phyloP scores from a whole-genome alignment of 2,888 invertebrate species.

The Melipona bicolor region DNA sequence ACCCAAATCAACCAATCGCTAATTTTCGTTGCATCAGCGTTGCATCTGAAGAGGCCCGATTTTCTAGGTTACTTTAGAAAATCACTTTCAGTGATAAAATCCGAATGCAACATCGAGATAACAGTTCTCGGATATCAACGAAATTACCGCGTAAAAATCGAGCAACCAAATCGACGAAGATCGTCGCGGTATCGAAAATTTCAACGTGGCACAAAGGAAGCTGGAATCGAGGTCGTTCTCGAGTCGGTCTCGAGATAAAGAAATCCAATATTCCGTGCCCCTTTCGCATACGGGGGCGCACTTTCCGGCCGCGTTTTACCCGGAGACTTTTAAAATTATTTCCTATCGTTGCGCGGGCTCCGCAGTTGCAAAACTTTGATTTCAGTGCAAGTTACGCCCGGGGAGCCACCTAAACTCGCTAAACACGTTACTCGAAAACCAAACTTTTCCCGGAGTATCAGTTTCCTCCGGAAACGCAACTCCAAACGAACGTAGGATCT shows the following conservation, averaged over 20 bases:
- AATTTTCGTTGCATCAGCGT: too few relatives aligned
- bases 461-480: not conserved
- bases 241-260: not conserved
- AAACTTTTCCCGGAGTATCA: constrained; percentile 4
- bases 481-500: too few relatives aligned
- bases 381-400: not conserved
- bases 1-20: too few relatives aligned
- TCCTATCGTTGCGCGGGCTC: not conserved
- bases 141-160: not conserved
- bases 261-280: not conserved
- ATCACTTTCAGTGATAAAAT: too few relatives aligned
- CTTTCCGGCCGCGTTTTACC: not conserved
- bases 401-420: constrained; percentile 10
- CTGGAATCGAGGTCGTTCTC: not conserved
- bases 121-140: not conserved
- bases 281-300: not conserved
- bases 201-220: not conserved
- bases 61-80: too few relatives aligned
- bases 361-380: constrained; percentile 1
- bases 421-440: constrained; percentile 4
- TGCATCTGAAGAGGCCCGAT: too few relatives aligned
- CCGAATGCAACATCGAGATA: not conserved
- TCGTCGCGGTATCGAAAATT: not conserved
- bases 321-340: not conserved
- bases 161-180: not conserved